phyloP scores from a whole-genome alignment of 1,140 invertebrate species.

The Brachionus calyciflorus region DNA sequence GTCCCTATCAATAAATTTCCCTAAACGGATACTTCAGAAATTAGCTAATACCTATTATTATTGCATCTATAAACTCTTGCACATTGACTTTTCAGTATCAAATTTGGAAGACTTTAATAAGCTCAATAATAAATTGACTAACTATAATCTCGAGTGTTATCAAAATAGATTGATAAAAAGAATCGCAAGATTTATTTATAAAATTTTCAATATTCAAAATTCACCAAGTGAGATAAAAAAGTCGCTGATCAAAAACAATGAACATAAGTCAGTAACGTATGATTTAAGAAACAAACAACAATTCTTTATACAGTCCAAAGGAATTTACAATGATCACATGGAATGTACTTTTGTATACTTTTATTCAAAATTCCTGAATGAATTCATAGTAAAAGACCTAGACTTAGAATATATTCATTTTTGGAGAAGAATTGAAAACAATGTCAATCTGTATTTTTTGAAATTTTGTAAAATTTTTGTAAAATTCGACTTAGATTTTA shows the following conservation, averaged over 20 bases:
- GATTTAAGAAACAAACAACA: background rate
- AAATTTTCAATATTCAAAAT: background rate
- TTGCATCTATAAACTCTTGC: background rate
- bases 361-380: too few relatives aligned
- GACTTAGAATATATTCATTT: background rate
- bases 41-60: too few relatives aligned
- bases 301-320: background rate
- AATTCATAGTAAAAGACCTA: background rate
- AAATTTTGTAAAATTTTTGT: background rate
- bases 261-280: background rate
- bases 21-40: too few relatives aligned
- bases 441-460: background rate
- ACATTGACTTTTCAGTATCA: background rate
- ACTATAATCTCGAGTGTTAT: background rate
- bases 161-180: background rate
- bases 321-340: too few relatives aligned
- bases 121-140: background rate
- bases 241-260: background rate
- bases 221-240: background rate
- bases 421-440: background rate
- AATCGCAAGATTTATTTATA: background rate
- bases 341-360: too few relatives aligned
- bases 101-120: slow-evolving; percentile 10
- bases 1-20: too few relatives aligned
- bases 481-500: background rate